Evolutionary conservation across 2,797 vertebrate species (phyloP).

Genomic region (Enteromius thamalakanensis): DNA sequence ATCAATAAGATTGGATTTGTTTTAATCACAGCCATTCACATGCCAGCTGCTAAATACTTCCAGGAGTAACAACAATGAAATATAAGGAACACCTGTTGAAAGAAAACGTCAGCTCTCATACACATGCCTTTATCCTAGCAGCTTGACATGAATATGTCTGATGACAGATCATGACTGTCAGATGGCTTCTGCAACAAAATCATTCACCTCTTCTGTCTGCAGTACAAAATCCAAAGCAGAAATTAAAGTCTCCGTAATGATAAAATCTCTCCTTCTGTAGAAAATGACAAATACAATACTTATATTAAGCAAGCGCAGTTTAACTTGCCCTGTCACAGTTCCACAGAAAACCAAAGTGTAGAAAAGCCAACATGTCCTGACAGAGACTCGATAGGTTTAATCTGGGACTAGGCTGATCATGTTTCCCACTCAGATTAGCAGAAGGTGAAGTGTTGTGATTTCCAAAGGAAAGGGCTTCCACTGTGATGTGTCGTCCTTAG

Average conservation of each 20-base stretch:
- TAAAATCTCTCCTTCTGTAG: neutral
- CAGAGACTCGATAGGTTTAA: slow-evolving; percentile 45
- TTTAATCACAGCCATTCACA: slow-evolving; percentile 16
- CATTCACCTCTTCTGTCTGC: neutral
- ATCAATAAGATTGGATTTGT: slow-evolving; percentile 8
- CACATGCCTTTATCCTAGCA: slow-evolving; percentile 9
- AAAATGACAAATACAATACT: neutral
- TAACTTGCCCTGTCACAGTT: neutral
- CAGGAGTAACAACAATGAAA: slow-evolving; percentile 24
- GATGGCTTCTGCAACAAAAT: slow-evolving; percentile 13
- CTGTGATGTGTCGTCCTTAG: slow-evolving; percentile 31
- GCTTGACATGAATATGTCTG: slow-evolving; percentile 13
- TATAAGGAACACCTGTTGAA: slow-evolving; percentile 31
- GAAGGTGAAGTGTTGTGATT: slow-evolving; percentile 29
- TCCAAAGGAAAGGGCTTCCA: slow-evolving; percentile 34
- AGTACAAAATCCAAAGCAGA: neutral
- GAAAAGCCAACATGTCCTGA: slow-evolving; percentile 18
- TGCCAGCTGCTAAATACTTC: slow-evolving; percentile 19
- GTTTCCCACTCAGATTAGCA: slow-evolving; percentile 39
- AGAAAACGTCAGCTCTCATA: slow-evolving; percentile 23
- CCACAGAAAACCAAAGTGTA: neutral
- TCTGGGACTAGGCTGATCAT: slow-evolving; percentile 39
- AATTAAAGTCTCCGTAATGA: neutral
- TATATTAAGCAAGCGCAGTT: neutral
- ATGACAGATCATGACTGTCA: slow-evolving; percentile 31